A percentile compares a stretch with the other conserved stretches of the same genome.
phyloP scores from a whole-genome alignment of 2,888 invertebrate genomes.

The Rotaria macrura region DNA sequence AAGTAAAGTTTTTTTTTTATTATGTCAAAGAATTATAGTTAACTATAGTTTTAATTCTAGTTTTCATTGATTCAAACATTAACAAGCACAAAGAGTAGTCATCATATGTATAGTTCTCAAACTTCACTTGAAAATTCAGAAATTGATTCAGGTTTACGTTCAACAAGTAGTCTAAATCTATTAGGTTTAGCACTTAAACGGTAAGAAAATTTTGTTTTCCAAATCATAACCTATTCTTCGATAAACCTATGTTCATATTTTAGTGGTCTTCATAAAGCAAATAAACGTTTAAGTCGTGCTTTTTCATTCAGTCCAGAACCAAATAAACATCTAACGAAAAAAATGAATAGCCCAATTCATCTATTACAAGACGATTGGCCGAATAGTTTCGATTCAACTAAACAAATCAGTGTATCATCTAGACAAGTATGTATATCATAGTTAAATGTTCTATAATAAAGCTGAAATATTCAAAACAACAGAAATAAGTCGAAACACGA shows the following conservation, averaged over 20 bases:
- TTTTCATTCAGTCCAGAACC: slow-evolving; percentile 32
- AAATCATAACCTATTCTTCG: not conserved
- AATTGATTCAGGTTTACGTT: not conserved
- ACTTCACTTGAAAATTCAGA: slow-evolving; percentile 2
- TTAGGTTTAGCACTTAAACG: not conserved
- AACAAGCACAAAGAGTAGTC: not conserved
- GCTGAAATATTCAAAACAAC: no score
- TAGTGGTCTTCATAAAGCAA: slow-evolving; percentile 20
- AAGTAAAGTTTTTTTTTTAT: not conserved
- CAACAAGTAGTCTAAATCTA: not conserved
- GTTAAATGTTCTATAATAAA: not conserved
- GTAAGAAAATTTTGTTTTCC: not conserved
- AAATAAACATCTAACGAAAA: slow-evolving; percentile 7
- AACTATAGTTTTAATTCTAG: not conserved
- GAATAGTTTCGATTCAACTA: not conserved
- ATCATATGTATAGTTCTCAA: not conserved
- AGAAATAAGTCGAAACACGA: no score
- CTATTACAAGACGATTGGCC: not conserved
- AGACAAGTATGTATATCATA: not conserved
- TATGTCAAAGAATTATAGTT: not conserved
- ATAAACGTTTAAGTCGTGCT: slow-evolving; percentile 30
- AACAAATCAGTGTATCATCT: not conserved
- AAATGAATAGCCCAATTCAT: not conserved
- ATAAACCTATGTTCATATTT: not conserved
- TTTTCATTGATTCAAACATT: not conserved